phyloP scores from a whole-genome alignment of 2,888 invertebrate genomes.

The Andrena haemorrhoa region DNA sequence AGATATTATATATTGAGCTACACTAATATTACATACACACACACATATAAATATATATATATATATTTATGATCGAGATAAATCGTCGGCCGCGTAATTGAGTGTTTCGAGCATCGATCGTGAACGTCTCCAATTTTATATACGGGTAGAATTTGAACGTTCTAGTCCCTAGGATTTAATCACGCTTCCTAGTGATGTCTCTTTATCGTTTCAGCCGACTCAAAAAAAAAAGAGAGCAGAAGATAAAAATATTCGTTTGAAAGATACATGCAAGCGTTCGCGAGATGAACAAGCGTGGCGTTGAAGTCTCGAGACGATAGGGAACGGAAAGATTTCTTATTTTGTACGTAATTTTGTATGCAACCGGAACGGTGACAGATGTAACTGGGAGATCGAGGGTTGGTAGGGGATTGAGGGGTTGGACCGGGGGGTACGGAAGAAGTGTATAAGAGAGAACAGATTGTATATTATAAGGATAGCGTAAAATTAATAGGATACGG shows the following conservation, averaged over 20 bases:
- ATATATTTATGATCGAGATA: conserved; percentile 66
- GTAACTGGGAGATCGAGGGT: not conserved
- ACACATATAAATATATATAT: not conserved
- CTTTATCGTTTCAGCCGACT: conserved; percentile 17
- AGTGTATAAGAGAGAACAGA: conserved; percentile 51
- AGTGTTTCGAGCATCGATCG: conserved; percentile 34
- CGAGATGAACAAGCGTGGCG: conserved; percentile 2
- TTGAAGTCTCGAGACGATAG: not conserved
- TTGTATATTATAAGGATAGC: conserved; percentile 42
- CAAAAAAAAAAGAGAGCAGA: not conserved
- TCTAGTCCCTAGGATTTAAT: conserved; percentile 46
- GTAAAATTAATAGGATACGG: conserved; percentile 29
- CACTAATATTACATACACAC: conserved; percentile 44
- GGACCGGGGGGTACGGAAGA: conserved; percentile 30
- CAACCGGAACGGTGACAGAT: conserved; percentile 28
- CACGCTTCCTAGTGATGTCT: conserved; percentile 20
- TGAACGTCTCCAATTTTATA: conserved; percentile 29
- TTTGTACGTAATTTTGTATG: conserved; percentile 39
- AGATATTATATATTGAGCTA: conserved; percentile 59
- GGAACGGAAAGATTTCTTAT: conserved; percentile 21
- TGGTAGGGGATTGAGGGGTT: not conserved
- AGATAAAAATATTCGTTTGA: conserved; percentile 6
- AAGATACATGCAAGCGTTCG: not conserved
- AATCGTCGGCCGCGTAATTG: conserved; percentile 53
- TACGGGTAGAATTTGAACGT: conserved; percentile 42